phyloP scores from a whole-genome alignment of 2,797 vertebrate genomes.

The Cirrhinus molitorella region DNA sequence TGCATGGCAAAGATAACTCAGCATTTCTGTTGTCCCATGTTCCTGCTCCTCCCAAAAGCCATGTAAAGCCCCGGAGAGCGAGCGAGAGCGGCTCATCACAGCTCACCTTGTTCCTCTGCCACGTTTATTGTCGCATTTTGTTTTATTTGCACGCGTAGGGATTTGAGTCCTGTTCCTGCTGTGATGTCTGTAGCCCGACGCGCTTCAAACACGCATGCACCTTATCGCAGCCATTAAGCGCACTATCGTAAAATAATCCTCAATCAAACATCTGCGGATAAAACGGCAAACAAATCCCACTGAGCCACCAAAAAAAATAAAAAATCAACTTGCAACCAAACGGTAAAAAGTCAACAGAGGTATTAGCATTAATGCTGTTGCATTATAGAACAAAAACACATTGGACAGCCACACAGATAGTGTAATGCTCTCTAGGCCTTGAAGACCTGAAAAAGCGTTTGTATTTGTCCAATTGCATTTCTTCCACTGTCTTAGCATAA shows the following conservation, averaged over 20 bases:
- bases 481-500: slow-evolving; percentile 73
- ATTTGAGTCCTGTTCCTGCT: slow-evolving; percentile 78
- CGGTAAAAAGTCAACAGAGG: slow-evolving; percentile 21
- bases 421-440: slow-evolving; percentile 58
- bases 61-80: slow-evolving; percentile 78
- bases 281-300: slow-evolving; percentile 75
- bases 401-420: not conserved
- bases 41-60: slow-evolving; percentile 81
- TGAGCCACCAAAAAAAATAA: slow-evolving; percentile 47
- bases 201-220: slow-evolving; percentile 57
- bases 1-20: slow-evolving; percentile 85
- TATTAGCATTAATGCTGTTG: slow-evolving; percentile 34
- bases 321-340: not conserved
- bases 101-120: slow-evolving; percentile 84
- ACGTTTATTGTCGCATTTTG: slow-evolving; percentile 81
- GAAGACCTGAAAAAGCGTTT: slow-evolving; percentile 68
- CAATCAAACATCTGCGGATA: slow-evolving; percentile 67
- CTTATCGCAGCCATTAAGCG: slow-evolving; percentile 61
- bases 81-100: slow-evolving; percentile 66
- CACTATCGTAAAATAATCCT: slow-evolving; percentile 52
- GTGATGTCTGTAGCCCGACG: slow-evolving; percentile 79
- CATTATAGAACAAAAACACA: not conserved
- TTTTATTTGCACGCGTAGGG: slow-evolving; percentile 83
- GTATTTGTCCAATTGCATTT: slow-evolving; percentile 81
- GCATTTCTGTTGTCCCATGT: slow-evolving; percentile 80